Percentiles rank a stretch among this genome's conserved stretches.
phyloP scores from a whole-genome alignment of 1,140 invertebrate genomes.

The Chironomus tepperi region DNA sequence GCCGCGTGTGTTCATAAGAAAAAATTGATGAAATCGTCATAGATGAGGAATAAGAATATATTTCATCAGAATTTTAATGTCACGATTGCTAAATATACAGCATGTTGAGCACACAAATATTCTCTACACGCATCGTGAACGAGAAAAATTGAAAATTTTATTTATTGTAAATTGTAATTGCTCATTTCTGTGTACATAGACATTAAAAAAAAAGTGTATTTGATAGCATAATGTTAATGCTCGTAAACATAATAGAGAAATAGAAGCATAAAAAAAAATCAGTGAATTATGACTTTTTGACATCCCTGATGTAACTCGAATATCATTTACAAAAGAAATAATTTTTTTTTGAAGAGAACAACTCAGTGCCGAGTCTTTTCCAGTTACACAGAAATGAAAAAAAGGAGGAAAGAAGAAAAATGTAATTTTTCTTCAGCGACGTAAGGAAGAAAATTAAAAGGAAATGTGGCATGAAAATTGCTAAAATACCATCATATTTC shows the following conservation, averaged over 20 bases:
- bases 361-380: not conserved
- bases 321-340: constrained; percentile 20
- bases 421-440: not conserved
- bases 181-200: not conserved
- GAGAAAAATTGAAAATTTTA: constrained; percentile 23
- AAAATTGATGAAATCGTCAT: constrained; percentile 22
- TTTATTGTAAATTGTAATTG: constrained; percentile 16
- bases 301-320: not conserved
- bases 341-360: too few relatives aligned
- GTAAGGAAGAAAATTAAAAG: constrained; percentile 16
- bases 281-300: not conserved
- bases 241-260: not conserved
- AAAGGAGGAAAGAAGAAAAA: not conserved
- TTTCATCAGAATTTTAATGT: constrained; percentile 5
- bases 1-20: not conserved
- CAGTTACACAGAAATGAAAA: not conserved
- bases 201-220: constrained; percentile 16
- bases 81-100: not conserved
- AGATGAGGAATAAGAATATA: not conserved
- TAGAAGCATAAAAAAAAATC: not conserved
- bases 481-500: constrained; percentile 23
- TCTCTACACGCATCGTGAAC: not conserved
- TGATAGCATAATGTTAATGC: not conserved
- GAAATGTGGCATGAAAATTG: constrained; percentile 22
- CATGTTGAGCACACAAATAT: not conserved